Evolutionary conservation across 2,113 vertebrate genomes (phyloP).

Genomic region (Dromaius novaehollandiae): DNA sequence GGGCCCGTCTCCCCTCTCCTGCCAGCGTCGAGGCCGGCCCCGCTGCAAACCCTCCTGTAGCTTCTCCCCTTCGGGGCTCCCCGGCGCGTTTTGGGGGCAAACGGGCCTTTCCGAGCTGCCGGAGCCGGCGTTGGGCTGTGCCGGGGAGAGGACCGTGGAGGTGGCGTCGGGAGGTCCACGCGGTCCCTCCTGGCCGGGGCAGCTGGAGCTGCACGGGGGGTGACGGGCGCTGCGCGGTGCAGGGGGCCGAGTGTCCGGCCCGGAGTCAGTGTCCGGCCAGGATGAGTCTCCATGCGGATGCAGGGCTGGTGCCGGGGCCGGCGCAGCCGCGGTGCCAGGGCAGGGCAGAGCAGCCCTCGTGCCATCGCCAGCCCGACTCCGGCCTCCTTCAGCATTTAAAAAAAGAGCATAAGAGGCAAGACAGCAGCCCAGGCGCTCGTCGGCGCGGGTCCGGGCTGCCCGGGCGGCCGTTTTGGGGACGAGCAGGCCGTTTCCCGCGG

Average conservation of each 20-base stretch:
- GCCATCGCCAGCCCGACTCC: too few species aligned
- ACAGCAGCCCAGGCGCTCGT: not conserved
- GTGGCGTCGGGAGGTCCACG: not conserved
- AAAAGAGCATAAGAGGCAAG: fast-evolving
- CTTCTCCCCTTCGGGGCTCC: not conserved
- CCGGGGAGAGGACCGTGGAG: not conserved
- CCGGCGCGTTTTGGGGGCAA: not conserved
- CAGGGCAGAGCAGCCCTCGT: too few species aligned
- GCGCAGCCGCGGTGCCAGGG: too few species aligned
- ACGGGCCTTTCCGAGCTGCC: fast-evolving
- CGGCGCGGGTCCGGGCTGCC: too few species aligned
- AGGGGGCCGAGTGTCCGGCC: not conserved
- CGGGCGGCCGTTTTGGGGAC: too few species aligned
- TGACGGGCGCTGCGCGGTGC: not conserved
- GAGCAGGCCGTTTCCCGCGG: too few species aligned
- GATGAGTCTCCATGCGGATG: too few species aligned
- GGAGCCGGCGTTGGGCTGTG: not conserved
- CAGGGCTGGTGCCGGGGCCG: too few species aligned
- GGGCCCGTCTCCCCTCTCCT: too few species aligned
- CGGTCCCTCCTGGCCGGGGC: not conserved
- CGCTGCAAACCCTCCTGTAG: fast-evolving
- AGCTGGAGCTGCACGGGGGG: not conserved
- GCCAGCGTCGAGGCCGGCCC: not conserved
- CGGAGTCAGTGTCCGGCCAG: too few species aligned
- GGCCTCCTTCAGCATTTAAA: too few species aligned